Conservation (phyloP, 2,113 vertebrate genomes). For the Leucosticte australis region DNA sequence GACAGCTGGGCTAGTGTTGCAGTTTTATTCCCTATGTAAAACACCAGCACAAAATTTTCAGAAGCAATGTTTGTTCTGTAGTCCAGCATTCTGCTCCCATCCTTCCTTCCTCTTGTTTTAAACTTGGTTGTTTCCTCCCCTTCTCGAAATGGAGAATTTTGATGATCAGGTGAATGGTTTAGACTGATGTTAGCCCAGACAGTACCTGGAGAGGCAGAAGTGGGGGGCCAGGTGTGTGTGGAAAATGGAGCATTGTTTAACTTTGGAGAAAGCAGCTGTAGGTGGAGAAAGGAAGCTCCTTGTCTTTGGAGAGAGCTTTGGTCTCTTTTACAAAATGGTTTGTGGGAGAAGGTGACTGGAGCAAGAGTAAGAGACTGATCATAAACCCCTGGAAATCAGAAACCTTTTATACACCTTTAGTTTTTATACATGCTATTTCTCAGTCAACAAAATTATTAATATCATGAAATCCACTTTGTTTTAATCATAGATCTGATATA, state of each 20-base stretch:
- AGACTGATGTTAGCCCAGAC: background rate
- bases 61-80: background rate
- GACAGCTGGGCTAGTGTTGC: background rate
- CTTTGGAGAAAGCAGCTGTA: background rate
- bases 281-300: background rate
- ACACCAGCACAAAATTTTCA: background rate
- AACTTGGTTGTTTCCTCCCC: background rate
- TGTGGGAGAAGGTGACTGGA: background rate
- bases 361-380: background rate
- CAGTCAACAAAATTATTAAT: background rate
- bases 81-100: background rate
- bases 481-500: accelerated
- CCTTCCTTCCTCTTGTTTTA: background rate
- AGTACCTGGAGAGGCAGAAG: background rate
- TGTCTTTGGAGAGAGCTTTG: background rate
- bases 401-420: background rate
- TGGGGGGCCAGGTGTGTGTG: background rate
- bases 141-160: background rate
- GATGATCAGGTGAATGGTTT: background rate
- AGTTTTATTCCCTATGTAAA: background rate
- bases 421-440: background rate
- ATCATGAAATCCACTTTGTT: background rate
- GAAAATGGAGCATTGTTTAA: accelerated
- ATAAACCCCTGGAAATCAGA: background rate
- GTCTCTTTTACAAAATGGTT: background rate